Evolutionary conservation across 2,888 invertebrate species (phyloP).

Genomic region (Biston betularia): DNA sequence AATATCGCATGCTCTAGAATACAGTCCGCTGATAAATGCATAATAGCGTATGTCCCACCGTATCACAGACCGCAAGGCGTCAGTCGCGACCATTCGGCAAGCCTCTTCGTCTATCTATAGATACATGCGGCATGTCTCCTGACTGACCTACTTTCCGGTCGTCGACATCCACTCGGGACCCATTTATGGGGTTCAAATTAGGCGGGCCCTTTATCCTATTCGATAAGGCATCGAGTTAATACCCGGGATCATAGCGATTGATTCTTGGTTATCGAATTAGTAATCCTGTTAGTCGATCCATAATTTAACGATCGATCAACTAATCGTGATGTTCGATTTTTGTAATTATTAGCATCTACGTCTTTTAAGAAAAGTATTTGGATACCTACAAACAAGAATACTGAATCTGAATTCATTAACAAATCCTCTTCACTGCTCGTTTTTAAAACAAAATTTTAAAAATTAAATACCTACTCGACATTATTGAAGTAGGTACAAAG

Average conservation of each 20-base stretch:
- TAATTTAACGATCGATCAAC: background rate
- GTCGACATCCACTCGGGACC: constrained; percentile 54
- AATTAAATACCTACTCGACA: too few relatives aligned
- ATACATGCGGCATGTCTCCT: constrained; percentile 58
- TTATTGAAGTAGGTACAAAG: too few relatives aligned
- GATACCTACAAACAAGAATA: too few relatives aligned
- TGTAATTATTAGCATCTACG: too few relatives aligned
- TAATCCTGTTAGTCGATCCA: background rate
- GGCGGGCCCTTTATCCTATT: constrained; percentile 39
- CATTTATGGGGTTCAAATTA: constrained; percentile 54
- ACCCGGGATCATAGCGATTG: background rate
- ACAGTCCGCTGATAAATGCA: background rate
- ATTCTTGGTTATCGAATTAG: background rate
- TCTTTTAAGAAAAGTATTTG: too few relatives aligned
- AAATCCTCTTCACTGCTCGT: too few relatives aligned
- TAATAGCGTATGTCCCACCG: background rate
- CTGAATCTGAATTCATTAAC: too few relatives aligned
- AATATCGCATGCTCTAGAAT: background rate
- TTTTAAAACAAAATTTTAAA: too few relatives aligned
- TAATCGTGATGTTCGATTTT: too few relatives aligned
- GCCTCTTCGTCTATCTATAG: constrained; percentile 56
- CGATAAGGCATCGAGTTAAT: constrained; percentile 20
- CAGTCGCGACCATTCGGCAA: constrained; percentile 53
- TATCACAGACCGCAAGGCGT: constrained; percentile 35
- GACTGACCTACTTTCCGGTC: constrained; percentile 64